Evolutionary conservation across 2,888 invertebrate genomes (phyloP).

Genomic region (Cryptocephalus moraei): DNA sequence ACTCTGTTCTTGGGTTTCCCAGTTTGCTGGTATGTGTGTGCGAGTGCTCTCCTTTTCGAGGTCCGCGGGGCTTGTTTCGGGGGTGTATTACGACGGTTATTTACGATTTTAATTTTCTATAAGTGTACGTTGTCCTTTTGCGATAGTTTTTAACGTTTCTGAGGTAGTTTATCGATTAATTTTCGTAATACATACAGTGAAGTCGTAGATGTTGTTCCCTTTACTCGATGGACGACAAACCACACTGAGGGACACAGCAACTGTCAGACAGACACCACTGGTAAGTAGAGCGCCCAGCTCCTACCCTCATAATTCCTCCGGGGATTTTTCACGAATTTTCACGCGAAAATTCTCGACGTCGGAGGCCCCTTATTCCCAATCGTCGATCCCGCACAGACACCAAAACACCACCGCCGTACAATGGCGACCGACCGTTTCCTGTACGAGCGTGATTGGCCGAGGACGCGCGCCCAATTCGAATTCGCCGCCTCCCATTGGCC

Average conservation of each 20-base stretch:
- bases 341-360: too few relatives aligned
- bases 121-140: constrained; percentile 20
- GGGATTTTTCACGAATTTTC: too few relatives aligned
- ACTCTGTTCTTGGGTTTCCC: constrained; percentile 30
- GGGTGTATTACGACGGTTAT: too few relatives aligned
- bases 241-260: constrained; percentile 47
- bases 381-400: too few relatives aligned
- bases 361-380: too few relatives aligned
- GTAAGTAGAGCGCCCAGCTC: too few relatives aligned
- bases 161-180: constrained; percentile 29
- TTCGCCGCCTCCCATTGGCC: too few relatives aligned
- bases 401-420: too few relatives aligned
- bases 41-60: background rate
- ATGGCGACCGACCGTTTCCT: background rate
- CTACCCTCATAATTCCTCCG: too few relatives aligned
- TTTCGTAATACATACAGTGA: constrained; percentile 34
- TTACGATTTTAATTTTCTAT: constrained; percentile 12
- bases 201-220: constrained; percentile 47
- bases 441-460: background rate
- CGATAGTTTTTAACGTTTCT: constrained; percentile 23
- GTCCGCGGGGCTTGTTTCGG: too few relatives aligned
- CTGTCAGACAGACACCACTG: too few relatives aligned
- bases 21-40: constrained; percentile 22
- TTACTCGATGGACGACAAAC: constrained; percentile 64
- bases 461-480: too few relatives aligned